Percentiles rank a stretch among this genome's conserved stretches.
These are phyloP conservation scores for Teleopsis dalmanni DNA, from an alignment of 1,140 invertebrate species.

Conservation along the genomic window DNA sequence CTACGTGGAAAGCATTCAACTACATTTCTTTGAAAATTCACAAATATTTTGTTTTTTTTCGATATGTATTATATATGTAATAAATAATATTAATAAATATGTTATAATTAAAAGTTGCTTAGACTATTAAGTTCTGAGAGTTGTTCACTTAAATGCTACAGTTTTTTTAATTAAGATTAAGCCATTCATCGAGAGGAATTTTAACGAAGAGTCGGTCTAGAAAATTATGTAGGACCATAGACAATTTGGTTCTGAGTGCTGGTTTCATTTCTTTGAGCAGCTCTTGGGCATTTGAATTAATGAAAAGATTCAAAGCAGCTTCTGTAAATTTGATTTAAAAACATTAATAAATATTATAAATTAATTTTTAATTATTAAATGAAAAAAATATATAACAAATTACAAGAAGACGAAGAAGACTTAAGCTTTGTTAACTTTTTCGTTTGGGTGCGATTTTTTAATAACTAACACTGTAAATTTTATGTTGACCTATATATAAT, in stretches of 20 bases:
- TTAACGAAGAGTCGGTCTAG: slow-evolving; percentile 64
- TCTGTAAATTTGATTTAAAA: too few relatives aligned
- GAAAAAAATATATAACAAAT: too few relatives aligned
- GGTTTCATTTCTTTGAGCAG: slow-evolving; percentile 80
- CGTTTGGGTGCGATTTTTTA: too few relatives aligned
- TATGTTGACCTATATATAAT: too few relatives aligned
- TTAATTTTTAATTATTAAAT: too few relatives aligned
- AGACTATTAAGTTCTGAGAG: not conserved
- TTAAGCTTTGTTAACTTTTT: too few relatives aligned
- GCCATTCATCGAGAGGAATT: slow-evolving; percentile 69
- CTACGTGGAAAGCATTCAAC: not conserved
- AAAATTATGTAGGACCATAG: slow-evolving; percentile 64
- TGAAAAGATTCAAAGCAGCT: slow-evolving; percentile 72
- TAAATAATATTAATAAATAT: not conserved
- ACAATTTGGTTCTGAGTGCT: slow-evolving; percentile 65
- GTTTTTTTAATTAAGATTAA: slow-evolving; percentile 29
- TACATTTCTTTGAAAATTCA: not conserved
- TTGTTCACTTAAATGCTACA: slow-evolving; percentile 8
- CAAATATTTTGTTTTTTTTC: not conserved
- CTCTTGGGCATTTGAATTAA: slow-evolving; percentile 75
- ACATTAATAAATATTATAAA: too few relatives aligned
- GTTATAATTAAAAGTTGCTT: not conserved
- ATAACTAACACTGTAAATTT: too few relatives aligned
- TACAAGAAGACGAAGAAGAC: too few relatives aligned
- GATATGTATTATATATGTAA: not conserved